These are phyloP conservation scores for Drosophila anomalata DNA, from an alignment of 2,888 invertebrate species.

Conservation along the genomic window DNA sequence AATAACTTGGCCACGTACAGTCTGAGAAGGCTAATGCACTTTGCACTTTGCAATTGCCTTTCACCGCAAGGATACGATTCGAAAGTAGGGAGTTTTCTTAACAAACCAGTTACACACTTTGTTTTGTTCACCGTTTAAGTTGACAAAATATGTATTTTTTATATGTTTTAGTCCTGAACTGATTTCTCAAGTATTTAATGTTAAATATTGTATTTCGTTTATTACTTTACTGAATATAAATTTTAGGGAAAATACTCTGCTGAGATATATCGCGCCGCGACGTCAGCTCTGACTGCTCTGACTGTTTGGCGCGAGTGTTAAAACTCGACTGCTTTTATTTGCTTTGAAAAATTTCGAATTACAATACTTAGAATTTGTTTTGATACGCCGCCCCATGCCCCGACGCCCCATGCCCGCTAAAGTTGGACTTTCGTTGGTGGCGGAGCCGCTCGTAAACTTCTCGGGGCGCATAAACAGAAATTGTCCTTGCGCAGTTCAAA, in stretches of 20 bases:
- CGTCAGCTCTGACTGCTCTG: constrained; percentile 47
- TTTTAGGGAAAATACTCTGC: not conserved
- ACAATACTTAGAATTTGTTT: constrained; percentile 82
- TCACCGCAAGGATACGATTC: constrained; percentile 37
- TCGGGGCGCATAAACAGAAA: constrained; percentile 58
- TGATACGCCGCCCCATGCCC: constrained; percentile 46
- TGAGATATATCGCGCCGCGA: constrained; percentile 30
- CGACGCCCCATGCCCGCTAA: constrained; percentile 7
- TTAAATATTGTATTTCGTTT: constrained; percentile 1
- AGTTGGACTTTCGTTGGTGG: constrained; percentile 21
- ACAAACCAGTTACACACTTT: constrained; percentile 2
- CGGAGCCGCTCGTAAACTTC: constrained; percentile 57
- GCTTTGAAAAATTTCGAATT: constrained; percentile 79
- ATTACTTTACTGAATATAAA: constrained; percentile 7
- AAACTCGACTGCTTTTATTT: constrained; percentile 80
- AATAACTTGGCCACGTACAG: constrained; percentile 73
- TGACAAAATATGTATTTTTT: not conserved
- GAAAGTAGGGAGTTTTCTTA: constrained; percentile 6
- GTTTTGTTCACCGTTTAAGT: not conserved
- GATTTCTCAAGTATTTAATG: not conserved
- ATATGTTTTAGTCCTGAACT: not conserved
- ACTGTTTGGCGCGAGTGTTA: constrained; percentile 74
- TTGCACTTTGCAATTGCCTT: constrained; percentile 56
- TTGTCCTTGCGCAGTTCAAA: constrained; percentile 83
- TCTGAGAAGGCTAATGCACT: constrained; percentile 79